Conservation (phyloP, 2,113 vertebrate species). For the Psophia crepitans region DNA sequence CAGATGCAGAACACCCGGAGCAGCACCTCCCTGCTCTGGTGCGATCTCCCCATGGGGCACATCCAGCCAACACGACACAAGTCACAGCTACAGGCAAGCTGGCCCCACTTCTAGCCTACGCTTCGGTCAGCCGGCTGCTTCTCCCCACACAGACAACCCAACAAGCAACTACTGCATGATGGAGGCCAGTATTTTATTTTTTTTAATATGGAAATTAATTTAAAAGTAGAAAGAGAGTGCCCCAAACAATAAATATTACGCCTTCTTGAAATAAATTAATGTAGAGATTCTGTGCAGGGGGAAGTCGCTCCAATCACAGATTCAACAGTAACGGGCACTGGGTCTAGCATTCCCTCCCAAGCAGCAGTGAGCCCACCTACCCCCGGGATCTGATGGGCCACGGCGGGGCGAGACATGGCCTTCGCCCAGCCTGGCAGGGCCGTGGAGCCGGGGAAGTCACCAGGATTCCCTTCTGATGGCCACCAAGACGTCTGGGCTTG, state of each 20-base stretch:
- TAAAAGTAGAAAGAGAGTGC: slow-evolving; percentile 50
- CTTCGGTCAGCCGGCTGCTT: not conserved
- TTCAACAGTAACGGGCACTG: slow-evolving; percentile 22
- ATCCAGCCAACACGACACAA: rapidly evolving
- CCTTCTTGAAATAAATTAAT: slow-evolving; percentile 78
- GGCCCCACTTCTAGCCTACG: not conserved
- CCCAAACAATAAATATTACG: slow-evolving; percentile 77
- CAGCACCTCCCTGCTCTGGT: not conserved
- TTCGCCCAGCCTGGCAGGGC: not conserved
- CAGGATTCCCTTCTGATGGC: not conserved
- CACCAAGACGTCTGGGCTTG: not conserved
- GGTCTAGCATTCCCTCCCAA: not conserved
- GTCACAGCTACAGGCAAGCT: not conserved
- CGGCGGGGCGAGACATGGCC: not conserved
- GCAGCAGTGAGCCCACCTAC: not conserved
- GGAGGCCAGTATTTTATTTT: slow-evolving; percentile 37
- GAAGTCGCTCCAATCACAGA: slow-evolving; percentile 8
- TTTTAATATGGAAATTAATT: slow-evolving; percentile 49
- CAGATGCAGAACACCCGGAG: not conserved
- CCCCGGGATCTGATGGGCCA: not conserved
- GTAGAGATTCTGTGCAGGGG: slow-evolving; percentile 50
- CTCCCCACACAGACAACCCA: slow-evolving; percentile 1
- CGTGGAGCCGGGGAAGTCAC: not conserved
- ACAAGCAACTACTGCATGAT: not conserved
- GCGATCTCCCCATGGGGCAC: not conserved